A percentile compares a stretch with the other conserved stretches of the same genome.
Conservation (phyloP, 2,113 vertebrate species). For the Kryptolebias marmoratus region DNA sequence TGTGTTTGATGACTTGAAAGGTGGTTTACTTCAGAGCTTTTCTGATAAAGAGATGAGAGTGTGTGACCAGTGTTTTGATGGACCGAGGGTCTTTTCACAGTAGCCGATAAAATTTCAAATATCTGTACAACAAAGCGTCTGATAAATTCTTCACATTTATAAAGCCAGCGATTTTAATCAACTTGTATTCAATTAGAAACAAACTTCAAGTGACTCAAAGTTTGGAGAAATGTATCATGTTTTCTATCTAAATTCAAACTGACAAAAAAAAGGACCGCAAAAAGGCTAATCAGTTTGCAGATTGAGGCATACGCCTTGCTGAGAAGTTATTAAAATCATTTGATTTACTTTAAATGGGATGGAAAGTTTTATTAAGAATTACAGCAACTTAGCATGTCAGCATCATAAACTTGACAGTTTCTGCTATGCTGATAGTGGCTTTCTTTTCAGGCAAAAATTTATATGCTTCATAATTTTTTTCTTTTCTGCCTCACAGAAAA, state of each 20-base stretch:
- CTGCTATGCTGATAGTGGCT: slow-evolving; percentile 12
- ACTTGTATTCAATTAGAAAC: slow-evolving; percentile 46
- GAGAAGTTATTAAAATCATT: slow-evolving; percentile 22
- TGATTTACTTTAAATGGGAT: slow-evolving; percentile 16
- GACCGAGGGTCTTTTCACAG: slow-evolving; percentile 25
- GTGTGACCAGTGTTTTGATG: slow-evolving; percentile 42
- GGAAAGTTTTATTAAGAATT: slow-evolving; percentile 19
- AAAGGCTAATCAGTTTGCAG: slow-evolving; percentile 22
- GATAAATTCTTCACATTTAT: slow-evolving; percentile 14
- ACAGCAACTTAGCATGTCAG: slow-evolving; percentile 20
- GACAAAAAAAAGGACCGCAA: slow-evolving; percentile 23
- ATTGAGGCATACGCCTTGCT: slow-evolving; percentile 22
- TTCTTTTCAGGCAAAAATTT: slow-evolving; percentile 26
- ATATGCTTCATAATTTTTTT: background rate
- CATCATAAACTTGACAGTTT: slow-evolving; percentile 18
- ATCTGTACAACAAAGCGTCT: slow-evolving; percentile 37
- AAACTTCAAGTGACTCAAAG: slow-evolving; percentile 29
- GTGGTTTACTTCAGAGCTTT: slow-evolving; percentile 52
- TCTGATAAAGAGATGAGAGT: slow-evolving; percentile 44
- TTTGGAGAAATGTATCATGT: slow-evolving; percentile 21
- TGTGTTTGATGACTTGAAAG: slow-evolving; percentile 54
- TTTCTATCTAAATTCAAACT: slow-evolving; percentile 27
- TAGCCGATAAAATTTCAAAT: slow-evolving; percentile 47
- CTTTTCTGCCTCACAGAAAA: slow-evolving; percentile 33
- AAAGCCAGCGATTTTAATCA: slow-evolving; percentile 47